Conservation (phyloP, 1,140 invertebrate genomes). For the Hetaerina americana region DNA sequence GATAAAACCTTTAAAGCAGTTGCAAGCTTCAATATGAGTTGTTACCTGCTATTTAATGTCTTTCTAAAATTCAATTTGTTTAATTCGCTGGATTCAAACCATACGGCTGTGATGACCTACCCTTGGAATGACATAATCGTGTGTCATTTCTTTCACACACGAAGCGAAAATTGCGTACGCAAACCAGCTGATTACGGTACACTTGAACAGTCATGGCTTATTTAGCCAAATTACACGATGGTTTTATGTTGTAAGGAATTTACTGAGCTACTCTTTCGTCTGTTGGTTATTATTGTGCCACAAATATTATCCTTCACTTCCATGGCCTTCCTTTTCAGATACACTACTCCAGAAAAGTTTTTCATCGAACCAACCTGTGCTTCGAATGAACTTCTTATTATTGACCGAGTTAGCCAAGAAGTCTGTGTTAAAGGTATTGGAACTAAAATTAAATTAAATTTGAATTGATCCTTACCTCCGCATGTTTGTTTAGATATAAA, state of each 20-base stretch:
- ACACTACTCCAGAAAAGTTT: conserved; percentile 59
- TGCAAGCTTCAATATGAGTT: too few relatives aligned
- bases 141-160: too few relatives aligned
- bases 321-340: conserved; percentile 33
- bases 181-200: background rate
- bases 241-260: conserved; percentile 45
- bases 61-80: too few relatives aligned
- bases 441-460: conserved; percentile 13
- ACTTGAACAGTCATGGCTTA: conserved; percentile 22
- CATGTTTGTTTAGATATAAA: background rate
- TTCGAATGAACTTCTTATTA: conserved; percentile 46
- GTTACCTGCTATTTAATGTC: too few relatives aligned
- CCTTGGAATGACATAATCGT: too few relatives aligned
- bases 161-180: too few relatives aligned
- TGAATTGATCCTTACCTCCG: conserved; percentile 5
- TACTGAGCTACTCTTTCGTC: too few relatives aligned
- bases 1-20: too few relatives aligned
- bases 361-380: conserved; percentile 49
- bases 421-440: conserved; percentile 45
- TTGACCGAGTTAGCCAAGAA: conserved; percentile 55
- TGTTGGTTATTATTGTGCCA: too few relatives aligned
- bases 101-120: too few relatives aligned
- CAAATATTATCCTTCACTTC: too few relatives aligned
- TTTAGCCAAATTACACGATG: conserved; percentile 37
- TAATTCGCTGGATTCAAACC: too few relatives aligned